phyloP scores from a whole-genome alignment of 2,888 invertebrate species.

The Linhomoeus sp. region DNA sequence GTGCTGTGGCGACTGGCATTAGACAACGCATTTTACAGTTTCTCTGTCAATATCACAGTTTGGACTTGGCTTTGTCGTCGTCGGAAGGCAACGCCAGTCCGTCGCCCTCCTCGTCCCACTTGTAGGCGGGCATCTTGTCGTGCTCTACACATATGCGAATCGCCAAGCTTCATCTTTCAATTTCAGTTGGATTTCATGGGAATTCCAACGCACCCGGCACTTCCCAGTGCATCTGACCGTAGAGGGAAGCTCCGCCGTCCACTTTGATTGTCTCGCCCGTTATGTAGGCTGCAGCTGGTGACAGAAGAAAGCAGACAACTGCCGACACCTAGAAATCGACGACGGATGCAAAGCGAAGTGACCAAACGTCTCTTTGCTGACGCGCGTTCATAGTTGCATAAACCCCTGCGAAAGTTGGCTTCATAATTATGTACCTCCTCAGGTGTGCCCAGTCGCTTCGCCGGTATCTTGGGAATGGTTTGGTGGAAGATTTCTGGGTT shows the following conservation, averaged over 20 bases:
- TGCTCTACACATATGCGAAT: not conserved
- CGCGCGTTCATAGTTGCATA: too few species aligned
- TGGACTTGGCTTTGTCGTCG: not conserved
- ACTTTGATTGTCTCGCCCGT: slow-evolving; percentile 33
- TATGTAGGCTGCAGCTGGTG: slow-evolving; percentile 34
- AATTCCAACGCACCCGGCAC: slow-evolving; percentile 1
- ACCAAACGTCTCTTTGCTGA: too few species aligned
- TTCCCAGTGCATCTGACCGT: slow-evolving; percentile 9
- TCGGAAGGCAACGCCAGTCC: too few species aligned
- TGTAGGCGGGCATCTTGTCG: slow-evolving; percentile 1
- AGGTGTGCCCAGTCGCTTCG: slow-evolving; percentile 30
- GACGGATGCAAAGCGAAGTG: too few species aligned
- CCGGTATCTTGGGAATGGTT: slow-evolving; percentile 26
- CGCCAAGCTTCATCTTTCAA: too few species aligned
- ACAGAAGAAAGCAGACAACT: slow-evolving; percentile 33
- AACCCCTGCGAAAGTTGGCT: too few species aligned
- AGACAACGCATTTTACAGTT: too few species aligned
- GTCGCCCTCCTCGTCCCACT: not conserved
- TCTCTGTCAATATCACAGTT: too few species aligned
- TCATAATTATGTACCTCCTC: too few species aligned
- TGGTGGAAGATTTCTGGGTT: slow-evolving; percentile 25
- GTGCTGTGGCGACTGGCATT: too few species aligned
- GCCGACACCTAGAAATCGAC: too few species aligned
- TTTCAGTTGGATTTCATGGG: not conserved
- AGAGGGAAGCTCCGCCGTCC: slow-evolving; percentile 32